phyloP scores from a whole-genome alignment of 2,888 invertebrate species.

The Pachydiplax longipennis region DNA sequence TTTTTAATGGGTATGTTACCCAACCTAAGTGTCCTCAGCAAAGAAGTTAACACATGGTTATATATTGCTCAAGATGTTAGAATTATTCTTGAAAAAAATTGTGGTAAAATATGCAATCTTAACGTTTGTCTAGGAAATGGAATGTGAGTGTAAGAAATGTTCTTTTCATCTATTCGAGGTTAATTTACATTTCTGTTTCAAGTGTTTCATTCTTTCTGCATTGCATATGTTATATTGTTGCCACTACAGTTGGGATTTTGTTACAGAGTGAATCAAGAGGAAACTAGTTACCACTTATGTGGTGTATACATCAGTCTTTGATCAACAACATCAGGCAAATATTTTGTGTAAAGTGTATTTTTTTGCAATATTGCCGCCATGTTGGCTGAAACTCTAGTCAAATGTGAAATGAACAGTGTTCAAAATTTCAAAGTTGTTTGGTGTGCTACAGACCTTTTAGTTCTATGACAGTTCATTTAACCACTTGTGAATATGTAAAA shows the following conservation, averaged over 20 bases:
- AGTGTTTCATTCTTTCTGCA: background rate
- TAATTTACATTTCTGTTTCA: background rate
- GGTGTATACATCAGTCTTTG: background rate
- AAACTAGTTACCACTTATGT: conserved; percentile 9
- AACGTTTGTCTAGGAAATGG: background rate
- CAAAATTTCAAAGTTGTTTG: conserved; percentile 2
- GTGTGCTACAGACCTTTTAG: conserved; percentile 35
- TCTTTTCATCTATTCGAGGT: background rate
- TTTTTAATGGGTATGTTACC: conserved; percentile 6
- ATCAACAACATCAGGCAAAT: conserved; percentile 20
- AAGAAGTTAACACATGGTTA: conserved; percentile 8
- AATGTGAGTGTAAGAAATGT: background rate
- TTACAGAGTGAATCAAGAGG: background rate
- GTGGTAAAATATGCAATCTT: background rate
- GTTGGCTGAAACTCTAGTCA: conserved; percentile 43
- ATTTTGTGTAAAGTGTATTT: conserved; percentile 43
- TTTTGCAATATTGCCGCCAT: conserved; percentile 38
- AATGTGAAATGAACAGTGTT: conserved; percentile 36
- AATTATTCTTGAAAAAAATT: conserved; percentile 11
- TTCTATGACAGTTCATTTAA: background rate
- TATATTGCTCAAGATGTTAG: conserved; percentile 38
- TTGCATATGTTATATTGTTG: background rate
- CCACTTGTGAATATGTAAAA: conserved; percentile 1
- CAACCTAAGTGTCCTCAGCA: conserved; percentile 33
- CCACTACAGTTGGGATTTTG: background rate